Base-by-base conservation (phyloP, 2,888 invertebrate species). In the Cataglyphis cursor region DNA sequence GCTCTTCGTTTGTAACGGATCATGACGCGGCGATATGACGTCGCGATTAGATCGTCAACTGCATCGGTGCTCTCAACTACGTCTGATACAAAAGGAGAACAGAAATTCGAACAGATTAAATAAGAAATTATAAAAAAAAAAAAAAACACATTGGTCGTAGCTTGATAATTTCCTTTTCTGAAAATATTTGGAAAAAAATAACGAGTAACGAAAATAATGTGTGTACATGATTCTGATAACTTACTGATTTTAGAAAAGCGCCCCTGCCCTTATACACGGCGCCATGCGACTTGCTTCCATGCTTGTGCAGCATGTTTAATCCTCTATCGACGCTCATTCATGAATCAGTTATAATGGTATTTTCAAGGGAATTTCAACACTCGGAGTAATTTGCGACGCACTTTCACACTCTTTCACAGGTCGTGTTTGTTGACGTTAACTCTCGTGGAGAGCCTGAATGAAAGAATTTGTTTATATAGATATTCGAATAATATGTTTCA, bases 321-420 rank as follows among this genome's bases (percentile, higher is more conserved):
- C 89, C 89, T 15, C 90, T 82, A 85, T 92, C 92, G 81, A 91
- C 90, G 72, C 92, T 92, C 92, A 92, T 92, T 92, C 88, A 87
- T 91, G 85, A 88, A 92, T 75, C 82, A 48, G 18, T 31, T 65
- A 38, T 38, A 48, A 10, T 31, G 51, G n/a, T 31, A 31, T 24
- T n/a, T 41, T 10, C 15, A 18, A 12, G 10, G 18, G 6, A 59
- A 59, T 31, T 41, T 31, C 24, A 41, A 24, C 24, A 44, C 15
- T 15, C 21, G 21, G 31, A 15, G 28, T 35, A 70, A 44, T 70
- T 78, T 10, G 44, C 54, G 21, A 10, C 41, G 6, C 18, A 38
- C 28, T 44, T 15, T 54, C 31, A 76, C 57, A 24, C 24, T 51
- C 8, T 73, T 24, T 24, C 48, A 48, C 65, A 3, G 35, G 1